Percentiles rank a stretch among this genome's conserved stretches.
phyloP scores from a whole-genome alignment of 2,113 vertebrate species.

The Triplophysa dalaica region DNA sequence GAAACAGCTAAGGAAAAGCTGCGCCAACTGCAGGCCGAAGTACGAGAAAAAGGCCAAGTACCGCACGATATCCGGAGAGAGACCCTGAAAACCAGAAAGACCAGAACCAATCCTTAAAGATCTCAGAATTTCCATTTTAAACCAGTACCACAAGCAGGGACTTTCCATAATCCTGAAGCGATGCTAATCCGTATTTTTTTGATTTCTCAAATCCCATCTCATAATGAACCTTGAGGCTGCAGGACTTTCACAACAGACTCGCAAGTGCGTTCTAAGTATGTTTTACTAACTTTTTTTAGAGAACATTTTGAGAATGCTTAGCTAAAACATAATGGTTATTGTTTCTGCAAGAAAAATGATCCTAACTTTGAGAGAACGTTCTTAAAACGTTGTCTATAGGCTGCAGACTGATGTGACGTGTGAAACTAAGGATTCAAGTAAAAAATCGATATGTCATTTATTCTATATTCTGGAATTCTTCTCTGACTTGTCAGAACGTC shows the following conservation, averaged over 20 bases:
- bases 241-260: background rate
- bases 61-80: constrained; percentile 73
- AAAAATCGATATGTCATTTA: constrained; percentile 23
- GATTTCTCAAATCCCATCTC: background rate
- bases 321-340: no score
- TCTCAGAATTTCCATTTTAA: constrained; percentile 16
- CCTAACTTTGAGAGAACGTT: no score
- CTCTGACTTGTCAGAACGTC: constrained; percentile 49
- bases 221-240: background rate
- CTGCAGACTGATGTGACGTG: background rate
- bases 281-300: no score
- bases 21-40: constrained; percentile 76
- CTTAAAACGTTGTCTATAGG: no score
- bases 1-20: constrained; percentile 85
- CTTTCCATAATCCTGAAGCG: constrained; percentile 42
- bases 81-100: constrained; percentile 70
- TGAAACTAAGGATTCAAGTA: constrained; percentile 9
- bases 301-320: no score
- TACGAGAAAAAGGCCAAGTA: constrained; percentile 82
- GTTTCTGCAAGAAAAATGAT: no score
- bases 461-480: background rate
- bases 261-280: no score
- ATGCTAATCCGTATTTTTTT: constrained; percentile 13
- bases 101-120: constrained; percentile 13
- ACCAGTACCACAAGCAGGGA: constrained; percentile 23